These are phyloP conservation scores for Cotesia chilonis DNA, from an alignment of 1,140 invertebrate genomes.

Conservation along the genomic window DNA sequence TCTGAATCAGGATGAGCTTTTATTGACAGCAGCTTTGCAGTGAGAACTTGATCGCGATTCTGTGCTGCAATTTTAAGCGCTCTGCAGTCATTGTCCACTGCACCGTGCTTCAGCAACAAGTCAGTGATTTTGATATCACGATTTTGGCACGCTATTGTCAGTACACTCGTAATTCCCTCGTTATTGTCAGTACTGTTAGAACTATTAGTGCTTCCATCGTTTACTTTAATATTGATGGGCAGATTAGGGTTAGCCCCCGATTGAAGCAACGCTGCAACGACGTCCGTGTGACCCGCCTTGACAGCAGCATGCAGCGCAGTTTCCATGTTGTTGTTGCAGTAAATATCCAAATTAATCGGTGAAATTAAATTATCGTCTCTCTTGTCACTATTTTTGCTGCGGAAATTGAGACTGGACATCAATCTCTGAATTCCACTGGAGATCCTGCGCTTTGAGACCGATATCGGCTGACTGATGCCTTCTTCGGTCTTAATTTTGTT, in stretches of 20 bases:
- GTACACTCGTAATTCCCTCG: conserved; percentile 45
- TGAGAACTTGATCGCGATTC: conserved; percentile 76
- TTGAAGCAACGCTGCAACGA: conserved; percentile 77
- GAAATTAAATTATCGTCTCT: conserved; percentile 70
- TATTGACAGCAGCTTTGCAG: conserved; percentile 79
- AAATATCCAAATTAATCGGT: conserved; percentile 78
- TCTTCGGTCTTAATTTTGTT: conserved; percentile 67
- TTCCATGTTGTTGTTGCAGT: conserved; percentile 78
- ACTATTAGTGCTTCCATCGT: conserved; percentile 57
- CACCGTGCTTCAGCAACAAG: conserved; percentile 85
- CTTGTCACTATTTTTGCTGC: conserved; percentile 61
- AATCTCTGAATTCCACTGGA: conserved; percentile 88
- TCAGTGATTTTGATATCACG: conserved; percentile 71
- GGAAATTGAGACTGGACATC: conserved; percentile 81
- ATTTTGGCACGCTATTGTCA: conserved; percentile 66
- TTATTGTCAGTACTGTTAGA: conserved; percentile 41
- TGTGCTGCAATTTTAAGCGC: conserved; percentile 78
- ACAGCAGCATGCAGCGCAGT: conserved; percentile 84
- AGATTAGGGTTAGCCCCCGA: conserved; percentile 80
- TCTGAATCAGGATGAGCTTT: conserved; percentile 86
- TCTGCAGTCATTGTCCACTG: conserved; percentile 85
- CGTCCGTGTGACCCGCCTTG: conserved; percentile 77
- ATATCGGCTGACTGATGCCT: conserved; percentile 48
- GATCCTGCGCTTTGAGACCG: conserved; percentile 76
- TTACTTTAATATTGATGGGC: conserved; percentile 59